Percentiles rank a stretch among this genome's conserved stretches.
These are phyloP conservation scores for Elanoides forficatus DNA, from an alignment of 2,113 vertebrate genomes.

Conservation along the genomic window DNA sequence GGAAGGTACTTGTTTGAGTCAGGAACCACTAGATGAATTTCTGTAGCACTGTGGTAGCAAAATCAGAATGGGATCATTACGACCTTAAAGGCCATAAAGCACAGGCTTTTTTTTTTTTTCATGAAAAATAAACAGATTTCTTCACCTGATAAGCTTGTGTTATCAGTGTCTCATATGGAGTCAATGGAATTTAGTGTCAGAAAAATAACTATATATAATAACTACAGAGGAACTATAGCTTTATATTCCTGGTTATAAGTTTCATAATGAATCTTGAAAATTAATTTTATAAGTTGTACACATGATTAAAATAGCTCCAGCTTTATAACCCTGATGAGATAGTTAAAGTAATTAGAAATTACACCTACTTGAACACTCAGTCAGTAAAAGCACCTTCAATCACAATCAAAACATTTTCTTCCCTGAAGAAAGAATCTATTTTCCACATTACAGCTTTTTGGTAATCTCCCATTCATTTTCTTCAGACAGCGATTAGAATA, in stretches of 20 bases:
- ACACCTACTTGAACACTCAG: background rate
- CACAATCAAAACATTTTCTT: conserved; percentile 20
- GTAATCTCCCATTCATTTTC: conserved; percentile 27
- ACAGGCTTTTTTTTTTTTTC: background rate
- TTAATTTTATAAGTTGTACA: background rate
- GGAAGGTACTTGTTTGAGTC: background rate
- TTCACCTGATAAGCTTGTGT: background rate
- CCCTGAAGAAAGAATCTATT: background rate
- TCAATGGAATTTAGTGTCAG: background rate
- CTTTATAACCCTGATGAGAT: conserved; percentile 1
- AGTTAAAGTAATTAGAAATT: conserved; percentile 46
- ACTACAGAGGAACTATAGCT: background rate
- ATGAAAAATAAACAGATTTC: background rate
- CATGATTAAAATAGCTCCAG: conserved; percentile 14
- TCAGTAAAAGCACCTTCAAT: conserved; percentile 39
- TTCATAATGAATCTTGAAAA: background rate
- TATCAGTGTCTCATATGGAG: background rate
- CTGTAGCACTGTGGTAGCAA: background rate
- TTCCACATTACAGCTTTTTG: background rate
- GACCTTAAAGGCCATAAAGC: background rate
- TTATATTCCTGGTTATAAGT: background rate
- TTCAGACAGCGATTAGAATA: conserved; percentile 32
- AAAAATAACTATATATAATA: background rate
- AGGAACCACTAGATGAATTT: background rate
- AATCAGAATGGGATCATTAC: background rate